phyloP scores from a whole-genome alignment of 2,797 vertebrate genomes.

The Myotis pilosus region DNA sequence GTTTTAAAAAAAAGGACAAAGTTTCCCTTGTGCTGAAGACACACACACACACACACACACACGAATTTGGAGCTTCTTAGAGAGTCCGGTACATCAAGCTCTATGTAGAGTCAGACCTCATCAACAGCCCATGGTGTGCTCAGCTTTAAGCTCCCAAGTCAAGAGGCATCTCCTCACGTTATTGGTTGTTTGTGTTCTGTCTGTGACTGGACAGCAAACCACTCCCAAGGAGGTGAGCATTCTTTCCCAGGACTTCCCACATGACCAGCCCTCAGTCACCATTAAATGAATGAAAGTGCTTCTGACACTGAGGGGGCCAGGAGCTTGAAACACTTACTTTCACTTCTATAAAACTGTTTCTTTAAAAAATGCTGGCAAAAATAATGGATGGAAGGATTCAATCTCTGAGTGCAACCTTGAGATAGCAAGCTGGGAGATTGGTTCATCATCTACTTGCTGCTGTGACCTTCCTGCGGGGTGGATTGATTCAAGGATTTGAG shows the following conservation, averaged over 20 bases:
- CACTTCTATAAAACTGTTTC: background rate
- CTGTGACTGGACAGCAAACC: background rate
- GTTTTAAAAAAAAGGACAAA: background rate
- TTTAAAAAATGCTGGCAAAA: constrained; percentile 37
- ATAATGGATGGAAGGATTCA: constrained; percentile 26
- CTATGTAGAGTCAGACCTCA: background rate
- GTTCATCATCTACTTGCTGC: background rate
- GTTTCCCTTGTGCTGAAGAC: background rate
- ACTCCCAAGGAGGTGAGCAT: background rate
- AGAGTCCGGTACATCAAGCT: background rate
- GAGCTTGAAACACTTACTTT: background rate
- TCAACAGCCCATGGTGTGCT: background rate
- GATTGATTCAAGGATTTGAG: constrained; percentile 59
- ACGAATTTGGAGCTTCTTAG: background rate
- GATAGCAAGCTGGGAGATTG: background rate
- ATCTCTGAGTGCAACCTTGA: constrained; percentile 51
- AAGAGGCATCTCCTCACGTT: background rate
- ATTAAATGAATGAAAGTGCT: background rate
- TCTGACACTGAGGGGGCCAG: background rate
- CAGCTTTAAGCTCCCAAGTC: background rate
- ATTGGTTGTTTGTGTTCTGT: background rate
- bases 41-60: background rate
- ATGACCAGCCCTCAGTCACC: background rate
- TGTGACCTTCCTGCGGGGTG: constrained; percentile 31
- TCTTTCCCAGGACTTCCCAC: background rate